A percentile compares a stretch with the other conserved stretches of the same genome.
These are phyloP conservation scores for Planococcus citri DNA, from an alignment of 1,140 invertebrate genomes.

Conservation along the genomic window DNA sequence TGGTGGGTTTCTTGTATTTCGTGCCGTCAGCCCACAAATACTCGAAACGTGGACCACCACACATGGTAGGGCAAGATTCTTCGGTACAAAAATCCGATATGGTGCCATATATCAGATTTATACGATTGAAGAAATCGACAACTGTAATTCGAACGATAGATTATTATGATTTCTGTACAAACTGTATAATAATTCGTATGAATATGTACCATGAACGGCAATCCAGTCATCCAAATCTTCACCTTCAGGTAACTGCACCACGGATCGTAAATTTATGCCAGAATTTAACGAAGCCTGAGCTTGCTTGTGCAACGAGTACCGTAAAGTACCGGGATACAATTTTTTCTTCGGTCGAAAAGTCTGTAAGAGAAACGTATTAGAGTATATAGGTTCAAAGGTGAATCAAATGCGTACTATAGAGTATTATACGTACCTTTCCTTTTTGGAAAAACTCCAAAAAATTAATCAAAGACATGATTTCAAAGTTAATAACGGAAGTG, in stretches of 20 bases:
- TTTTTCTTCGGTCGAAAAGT: conserved; percentile 83
- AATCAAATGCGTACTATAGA: neutral
- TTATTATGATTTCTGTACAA: too few species aligned
- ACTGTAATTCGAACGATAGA: conserved; percentile 44
- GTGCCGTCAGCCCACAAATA: conserved; percentile 87
- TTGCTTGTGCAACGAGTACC: conserved; percentile 86
- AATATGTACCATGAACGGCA: conserved; percentile 71
- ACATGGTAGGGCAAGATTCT: conserved; percentile 81
- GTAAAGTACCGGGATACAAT: conserved; percentile 78
- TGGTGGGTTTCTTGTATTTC: conserved; percentile 77
- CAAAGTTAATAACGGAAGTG: too few species aligned
- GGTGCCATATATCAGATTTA: conserved; percentile 86
- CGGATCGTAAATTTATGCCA: conserved; percentile 78
- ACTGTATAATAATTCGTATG: conserved; percentile 5
- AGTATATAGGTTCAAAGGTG: conserved; percentile 14
- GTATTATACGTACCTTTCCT: conserved; percentile 48
- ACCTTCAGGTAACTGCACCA: conserved; percentile 70
- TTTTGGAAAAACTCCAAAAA: conserved; percentile 73
- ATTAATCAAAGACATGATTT: conserved; percentile 39
- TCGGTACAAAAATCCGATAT: conserved; percentile 78
- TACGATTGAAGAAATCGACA: conserved; percentile 92
- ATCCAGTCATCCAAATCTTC: conserved; percentile 91
- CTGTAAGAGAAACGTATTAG: conserved; percentile 37
- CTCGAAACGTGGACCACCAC: conserved; percentile 75
- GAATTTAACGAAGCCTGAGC: conserved; percentile 86